Conservation (phyloP, 1,140 invertebrate genomes). For the Olivierus martensii region DNA sequence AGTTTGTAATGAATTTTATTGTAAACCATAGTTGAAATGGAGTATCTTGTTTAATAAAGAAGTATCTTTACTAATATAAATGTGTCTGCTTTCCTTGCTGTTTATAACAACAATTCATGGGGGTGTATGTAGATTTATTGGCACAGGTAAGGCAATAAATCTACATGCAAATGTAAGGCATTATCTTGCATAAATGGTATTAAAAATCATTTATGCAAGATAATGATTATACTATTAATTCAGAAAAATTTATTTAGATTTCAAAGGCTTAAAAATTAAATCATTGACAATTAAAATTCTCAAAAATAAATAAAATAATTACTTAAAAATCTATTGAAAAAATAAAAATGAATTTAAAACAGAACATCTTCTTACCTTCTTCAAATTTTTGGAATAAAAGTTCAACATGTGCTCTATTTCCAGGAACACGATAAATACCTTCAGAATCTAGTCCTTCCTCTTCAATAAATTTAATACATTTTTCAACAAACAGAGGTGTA, state of each 20-base stretch:
- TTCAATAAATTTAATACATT: conserved; percentile 89
- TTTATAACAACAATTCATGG: too few species aligned
- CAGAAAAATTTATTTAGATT: not conserved
- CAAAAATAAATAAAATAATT: not conserved
- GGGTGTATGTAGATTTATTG: too few species aligned
- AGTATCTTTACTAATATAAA: too few species aligned
- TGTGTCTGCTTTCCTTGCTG: too few species aligned
- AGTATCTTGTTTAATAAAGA: too few species aligned
- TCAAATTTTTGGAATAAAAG: conserved; percentile 79
- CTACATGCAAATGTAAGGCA: too few species aligned
- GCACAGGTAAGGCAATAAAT: too few species aligned
- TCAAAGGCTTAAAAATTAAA: not conserved
- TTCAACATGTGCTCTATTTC: conserved; percentile 89
- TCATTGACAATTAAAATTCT: not conserved
- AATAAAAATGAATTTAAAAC: not conserved
- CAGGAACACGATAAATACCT: conserved; percentile 85
- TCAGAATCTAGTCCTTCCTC: conserved; percentile 72
- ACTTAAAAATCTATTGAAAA: not conserved
- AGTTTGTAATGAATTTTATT: too few species aligned
- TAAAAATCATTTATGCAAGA: too few species aligned
- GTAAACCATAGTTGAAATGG: too few species aligned
- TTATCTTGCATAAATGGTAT: too few species aligned
- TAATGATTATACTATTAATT: too few species aligned
- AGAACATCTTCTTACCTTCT: conserved; percentile 61
- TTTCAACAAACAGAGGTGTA: conserved; percentile 82